These are phyloP conservation scores for Greenwoodochromis staneri DNA, from an alignment of 2,113 vertebrate species.

Conservation along the genomic window DNA sequence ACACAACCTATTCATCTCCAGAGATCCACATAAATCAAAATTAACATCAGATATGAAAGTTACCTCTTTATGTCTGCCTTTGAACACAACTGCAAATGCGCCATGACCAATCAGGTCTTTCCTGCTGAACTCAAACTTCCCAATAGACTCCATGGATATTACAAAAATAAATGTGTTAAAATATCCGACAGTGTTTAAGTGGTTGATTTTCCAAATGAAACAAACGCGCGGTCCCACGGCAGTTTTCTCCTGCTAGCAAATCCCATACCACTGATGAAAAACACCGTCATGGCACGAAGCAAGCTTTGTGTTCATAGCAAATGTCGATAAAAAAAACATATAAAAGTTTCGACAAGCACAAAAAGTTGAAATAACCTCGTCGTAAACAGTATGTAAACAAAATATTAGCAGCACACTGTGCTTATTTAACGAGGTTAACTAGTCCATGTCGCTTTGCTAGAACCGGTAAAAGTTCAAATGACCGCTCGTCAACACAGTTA, in stretches of 20 bases:
- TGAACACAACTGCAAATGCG: constrained; percentile 95
- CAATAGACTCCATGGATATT: constrained; percentile 82
- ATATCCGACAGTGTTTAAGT: constrained; percentile 18
- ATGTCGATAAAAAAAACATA: not conserved
- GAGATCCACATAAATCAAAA: not conserved
- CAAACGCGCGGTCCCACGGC: constrained; percentile 28
- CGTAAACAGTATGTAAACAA: not conserved
- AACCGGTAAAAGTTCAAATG: not conserved
- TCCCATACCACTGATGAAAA: constrained; percentile 61
- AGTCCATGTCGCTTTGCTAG: not conserved
- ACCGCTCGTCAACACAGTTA: not conserved
- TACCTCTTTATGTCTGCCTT: constrained; percentile 93
- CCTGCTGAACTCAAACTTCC: constrained; percentile 92
- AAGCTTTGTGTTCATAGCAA: not conserved
- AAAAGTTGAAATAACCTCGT: not conserved
- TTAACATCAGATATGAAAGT: not conserved
- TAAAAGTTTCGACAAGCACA: not conserved
- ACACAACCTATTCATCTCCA: not conserved
- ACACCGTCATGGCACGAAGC: constrained; percentile 41
- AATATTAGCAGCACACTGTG: not conserved
- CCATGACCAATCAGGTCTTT: constrained; percentile 94
- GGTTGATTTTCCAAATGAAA: constrained; percentile 6
- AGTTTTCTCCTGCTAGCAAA: constrained; percentile 41
- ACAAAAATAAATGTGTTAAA: not conserved
- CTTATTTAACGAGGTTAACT: not conserved